A percentile compares a stretch with the other conserved stretches of the same genome.
These are phyloP conservation scores for Brachypodius melanocephalos DNA, from an alignment of 2,113 vertebrate genomes.

Conservation along the genomic window DNA sequence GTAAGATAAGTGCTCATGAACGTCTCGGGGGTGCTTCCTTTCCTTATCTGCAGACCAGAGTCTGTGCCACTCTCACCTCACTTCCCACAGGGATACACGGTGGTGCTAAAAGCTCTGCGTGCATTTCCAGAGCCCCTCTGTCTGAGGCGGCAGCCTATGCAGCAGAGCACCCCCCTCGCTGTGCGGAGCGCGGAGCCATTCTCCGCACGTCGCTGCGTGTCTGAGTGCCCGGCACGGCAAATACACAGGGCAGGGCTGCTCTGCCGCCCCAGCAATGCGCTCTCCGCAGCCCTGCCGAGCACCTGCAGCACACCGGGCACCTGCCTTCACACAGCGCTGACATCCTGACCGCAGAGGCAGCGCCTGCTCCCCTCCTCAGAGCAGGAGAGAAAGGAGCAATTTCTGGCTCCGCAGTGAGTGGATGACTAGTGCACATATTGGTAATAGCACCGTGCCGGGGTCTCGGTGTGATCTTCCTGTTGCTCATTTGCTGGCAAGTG, in stretches of 20 bases:
- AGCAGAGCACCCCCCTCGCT: not conserved
- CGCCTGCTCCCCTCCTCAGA: not conserved
- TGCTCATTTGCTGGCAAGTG: conserved; percentile 68
- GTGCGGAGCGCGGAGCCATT: not conserved
- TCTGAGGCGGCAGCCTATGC: not conserved
- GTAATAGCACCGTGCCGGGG: conserved; percentile 37
- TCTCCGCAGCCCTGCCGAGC: not conserved
- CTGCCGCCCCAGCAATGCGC: accelerated
- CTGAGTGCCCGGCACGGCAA: accelerated
- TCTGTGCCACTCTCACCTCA: not conserved
- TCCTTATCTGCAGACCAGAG: not conserved
- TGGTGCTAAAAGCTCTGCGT: not conserved
- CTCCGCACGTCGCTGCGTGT: not conserved
- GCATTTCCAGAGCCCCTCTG: not conserved
- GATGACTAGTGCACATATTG: not conserved
- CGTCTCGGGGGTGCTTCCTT: accelerated
- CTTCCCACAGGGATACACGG: not conserved
- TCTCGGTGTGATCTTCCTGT: conserved; percentile 48
- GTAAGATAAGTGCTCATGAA: not conserved
- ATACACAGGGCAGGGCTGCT: not conserved
- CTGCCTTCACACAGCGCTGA: not conserved
- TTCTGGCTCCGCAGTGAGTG: not conserved
- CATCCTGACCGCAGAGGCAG: not conserved
- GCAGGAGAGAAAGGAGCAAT: not conserved
- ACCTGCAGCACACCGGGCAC: not conserved